Conservation (phyloP, 2,888 invertebrate genomes). For the Micoletzkya japonica region DNA sequence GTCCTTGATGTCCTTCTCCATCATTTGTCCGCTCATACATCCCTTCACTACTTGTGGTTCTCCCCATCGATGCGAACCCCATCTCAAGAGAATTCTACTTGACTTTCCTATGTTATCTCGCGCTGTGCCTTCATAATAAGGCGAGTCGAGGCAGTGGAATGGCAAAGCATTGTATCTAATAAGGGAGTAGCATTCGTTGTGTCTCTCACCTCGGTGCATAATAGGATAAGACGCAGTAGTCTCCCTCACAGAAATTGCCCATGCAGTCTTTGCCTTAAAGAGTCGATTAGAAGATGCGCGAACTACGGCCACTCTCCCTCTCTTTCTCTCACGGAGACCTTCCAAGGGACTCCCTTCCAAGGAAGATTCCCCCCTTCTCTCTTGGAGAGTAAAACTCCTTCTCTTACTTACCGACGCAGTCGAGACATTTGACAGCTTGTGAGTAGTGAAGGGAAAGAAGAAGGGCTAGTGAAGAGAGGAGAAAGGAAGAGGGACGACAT, state of each 20-base stretch:
- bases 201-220: constrained; percentile 34
- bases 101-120: background rate
- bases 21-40: constrained; percentile 55
- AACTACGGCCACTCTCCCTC: background rate
- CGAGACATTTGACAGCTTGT: constrained; percentile 51
- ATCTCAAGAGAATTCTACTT: constrained; percentile 53
- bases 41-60: constrained; percentile 59
- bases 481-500: constrained; percentile 1
- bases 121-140: too few relatives aligned
- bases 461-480: background rate
- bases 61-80: constrained; percentile 55
- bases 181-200: too few relatives aligned
- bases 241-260: constrained; percentile 51
- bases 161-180: too few relatives aligned
- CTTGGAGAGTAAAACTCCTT: background rate
- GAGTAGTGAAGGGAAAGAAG: background rate
- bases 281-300: background rate
- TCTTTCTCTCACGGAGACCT: background rate
- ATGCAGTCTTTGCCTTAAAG: constrained; percentile 41
- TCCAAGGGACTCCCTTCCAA: constrained; percentile 1
- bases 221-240: constrained; percentile 46
- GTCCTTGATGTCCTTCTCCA: constrained; percentile 47
- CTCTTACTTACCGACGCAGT: constrained; percentile 49
- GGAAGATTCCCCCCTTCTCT: background rate
- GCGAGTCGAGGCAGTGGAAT: background rate